These are phyloP conservation scores for Caenorhabditis macrosperma DNA, from an alignment of 2,888 invertebrate species.

Conservation along the genomic window DNA sequence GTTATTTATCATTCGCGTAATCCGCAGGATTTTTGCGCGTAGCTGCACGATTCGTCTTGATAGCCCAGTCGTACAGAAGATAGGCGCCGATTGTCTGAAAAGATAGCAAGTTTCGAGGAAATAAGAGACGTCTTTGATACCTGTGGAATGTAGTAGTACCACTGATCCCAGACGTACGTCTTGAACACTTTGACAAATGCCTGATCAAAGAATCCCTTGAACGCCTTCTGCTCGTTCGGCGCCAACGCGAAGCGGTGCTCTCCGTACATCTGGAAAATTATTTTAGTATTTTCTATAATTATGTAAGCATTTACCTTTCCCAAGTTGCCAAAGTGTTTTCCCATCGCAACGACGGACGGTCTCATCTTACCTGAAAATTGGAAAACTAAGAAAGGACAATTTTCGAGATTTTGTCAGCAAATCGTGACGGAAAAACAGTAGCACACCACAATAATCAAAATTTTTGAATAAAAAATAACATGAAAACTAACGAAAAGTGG, in stretches of 20 bases:
- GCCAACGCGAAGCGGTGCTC: conserved; percentile 76
- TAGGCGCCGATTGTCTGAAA: conserved; percentile 68
- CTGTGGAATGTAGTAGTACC: conserved; percentile 76
- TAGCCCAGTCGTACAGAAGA: conserved; percentile 77
- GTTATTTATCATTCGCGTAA: conserved; percentile 76
- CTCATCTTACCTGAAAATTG: conserved; percentile 66
- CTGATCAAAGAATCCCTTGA: conserved; percentile 76
- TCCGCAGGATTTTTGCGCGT: conserved; percentile 77
- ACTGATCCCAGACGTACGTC: conserved; percentile 75
- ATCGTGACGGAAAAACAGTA: background rate
- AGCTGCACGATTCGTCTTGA: conserved; percentile 72
- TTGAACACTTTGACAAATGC: conserved; percentile 73
- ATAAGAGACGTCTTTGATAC: background rate
- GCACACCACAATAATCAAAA: background rate
- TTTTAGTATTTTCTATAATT: background rate
- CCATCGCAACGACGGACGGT: conserved; percentile 65
- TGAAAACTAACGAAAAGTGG: background rate
- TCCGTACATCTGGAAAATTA: conserved; percentile 70
- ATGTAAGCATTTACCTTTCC: conserved; percentile 65
- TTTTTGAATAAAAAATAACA: background rate
- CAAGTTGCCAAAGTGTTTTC: conserved; percentile 76
- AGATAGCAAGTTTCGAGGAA: background rate
- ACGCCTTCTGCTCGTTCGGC: conserved; percentile 78
- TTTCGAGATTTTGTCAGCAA: background rate
- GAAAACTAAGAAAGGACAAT: no score